A percentile compares a stretch with the other conserved stretches of the same genome.
These are phyloP conservation scores for Lordiphosa stackelbergi DNA, from an alignment of 1,140 invertebrate genomes.

Conservation along the genomic window DNA sequence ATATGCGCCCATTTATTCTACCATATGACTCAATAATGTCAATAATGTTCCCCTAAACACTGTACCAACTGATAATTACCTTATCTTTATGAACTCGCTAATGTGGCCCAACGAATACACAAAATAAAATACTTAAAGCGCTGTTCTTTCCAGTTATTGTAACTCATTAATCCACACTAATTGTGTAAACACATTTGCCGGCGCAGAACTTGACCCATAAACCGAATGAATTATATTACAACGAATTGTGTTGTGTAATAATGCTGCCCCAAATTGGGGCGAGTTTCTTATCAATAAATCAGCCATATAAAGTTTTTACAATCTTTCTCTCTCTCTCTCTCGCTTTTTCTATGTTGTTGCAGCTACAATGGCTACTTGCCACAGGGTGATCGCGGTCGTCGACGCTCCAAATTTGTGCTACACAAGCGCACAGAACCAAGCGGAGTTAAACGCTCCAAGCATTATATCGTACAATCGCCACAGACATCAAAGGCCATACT, in stretches of 20 bases:
- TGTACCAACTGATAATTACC: slow-evolving; percentile 11
- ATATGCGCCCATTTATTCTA: neutral
- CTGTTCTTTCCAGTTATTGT: slow-evolving; percentile 50
- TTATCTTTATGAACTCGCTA: slow-evolving; percentile 37
- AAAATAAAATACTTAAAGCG: slow-evolving; percentile 13
- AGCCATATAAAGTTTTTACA: slow-evolving; percentile 17
- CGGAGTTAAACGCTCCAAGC: slow-evolving; percentile 95
- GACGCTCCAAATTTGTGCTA: slow-evolving; percentile 95
- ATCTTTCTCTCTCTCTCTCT: slow-evolving; percentile 3
- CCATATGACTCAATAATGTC: slow-evolving; percentile 4
- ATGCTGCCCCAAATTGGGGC: slow-evolving; percentile 18
- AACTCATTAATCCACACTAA: slow-evolving; percentile 41
- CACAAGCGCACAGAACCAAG: slow-evolving; percentile 90
- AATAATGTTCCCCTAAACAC: neutral
- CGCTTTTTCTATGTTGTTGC: slow-evolving; percentile 64
- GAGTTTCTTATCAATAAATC: slow-evolving; percentile 47
- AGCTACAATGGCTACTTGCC: slow-evolving; percentile 97
- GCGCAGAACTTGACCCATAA: slow-evolving; percentile 66
- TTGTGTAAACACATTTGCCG: slow-evolving; percentile 50
- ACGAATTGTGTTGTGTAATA: slow-evolving; percentile 34
- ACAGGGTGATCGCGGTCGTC: slow-evolving; percentile 92
- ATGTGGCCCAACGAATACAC: slow-evolving; percentile 26
- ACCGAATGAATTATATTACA: slow-evolving; percentile 29
- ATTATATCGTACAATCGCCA: slow-evolving; percentile 96
- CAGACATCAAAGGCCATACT: slow-evolving; percentile 93